Conservation (phyloP, 2,888 invertebrate species). For the Tubulanus polymorphus region DNA sequence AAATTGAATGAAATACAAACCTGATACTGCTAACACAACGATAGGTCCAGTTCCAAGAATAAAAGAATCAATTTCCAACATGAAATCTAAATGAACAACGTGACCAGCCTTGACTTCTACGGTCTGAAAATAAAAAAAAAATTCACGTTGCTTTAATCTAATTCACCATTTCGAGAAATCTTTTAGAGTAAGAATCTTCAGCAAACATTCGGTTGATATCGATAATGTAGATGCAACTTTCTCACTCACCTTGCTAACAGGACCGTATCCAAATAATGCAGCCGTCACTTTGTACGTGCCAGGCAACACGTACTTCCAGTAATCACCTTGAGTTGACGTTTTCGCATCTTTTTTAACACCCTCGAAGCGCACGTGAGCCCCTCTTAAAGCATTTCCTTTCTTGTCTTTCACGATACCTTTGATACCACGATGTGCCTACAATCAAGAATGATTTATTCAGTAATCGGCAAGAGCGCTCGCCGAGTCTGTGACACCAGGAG, state of each 20-base stretch:
- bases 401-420: conserved; percentile 31
- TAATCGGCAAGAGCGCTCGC: no score
- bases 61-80: not conserved
- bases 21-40: not conserved
- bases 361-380: conserved; percentile 24
- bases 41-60: not conserved
- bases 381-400: conserved; percentile 19
- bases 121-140: not conserved
- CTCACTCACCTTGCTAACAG: conserved; percentile 21
- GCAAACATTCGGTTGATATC: no score
- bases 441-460: not conserved
- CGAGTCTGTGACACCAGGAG: no score
- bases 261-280: conserved; percentile 22
- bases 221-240: not conserved
- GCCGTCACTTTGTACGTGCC: conserved; percentile 28
- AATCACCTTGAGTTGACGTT: conserved; percentile 26
- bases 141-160: not conserved
- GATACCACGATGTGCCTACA: conserved; percentile 31
- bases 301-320: conserved; percentile 33
- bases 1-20: no score
- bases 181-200: no score
- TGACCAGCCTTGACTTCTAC: not conserved
- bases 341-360: conserved; percentile 22
- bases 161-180: no score
- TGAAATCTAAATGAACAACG: not conserved